phyloP scores from a whole-genome alignment of 2,888 invertebrate species.

The Pristionchus japonicus region DNA sequence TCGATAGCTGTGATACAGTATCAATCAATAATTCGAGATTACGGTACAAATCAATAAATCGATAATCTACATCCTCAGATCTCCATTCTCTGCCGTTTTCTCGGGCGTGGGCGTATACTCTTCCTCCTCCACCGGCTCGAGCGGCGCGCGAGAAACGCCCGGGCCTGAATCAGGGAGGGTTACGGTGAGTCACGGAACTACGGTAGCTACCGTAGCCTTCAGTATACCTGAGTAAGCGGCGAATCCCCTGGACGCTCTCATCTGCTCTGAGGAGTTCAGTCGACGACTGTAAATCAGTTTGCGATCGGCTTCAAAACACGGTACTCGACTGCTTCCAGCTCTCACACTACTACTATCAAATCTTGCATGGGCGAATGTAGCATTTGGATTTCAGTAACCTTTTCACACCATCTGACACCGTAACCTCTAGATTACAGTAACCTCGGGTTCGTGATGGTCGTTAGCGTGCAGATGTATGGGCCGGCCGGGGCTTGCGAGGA shows the following conservation, averaged over 20 bases:
- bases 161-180: neutral
- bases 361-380: too few species aligned
- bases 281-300: conserved; percentile 13
- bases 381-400: too few species aligned
- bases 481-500: conserved; percentile 17
- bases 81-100: conserved; percentile 40
- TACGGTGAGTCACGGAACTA: too few species aligned
- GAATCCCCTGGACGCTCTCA: conserved; percentile 43
- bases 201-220: neutral
- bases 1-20: neutral
- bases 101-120: conserved; percentile 28
- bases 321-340: neutral
- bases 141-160: neutral
- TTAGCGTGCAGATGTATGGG: conserved; percentile 34
- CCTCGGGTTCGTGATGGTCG: conserved; percentile 19
- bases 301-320: neutral
- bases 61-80: conserved; percentile 35
- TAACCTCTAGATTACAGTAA: neutral
- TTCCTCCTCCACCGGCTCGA: conserved; percentile 44
- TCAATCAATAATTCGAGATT: neutral
- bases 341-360: neutral
- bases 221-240: conserved; percentile 19
- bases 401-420: neutral
- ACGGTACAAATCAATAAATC: neutral
- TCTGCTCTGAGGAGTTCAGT: conserved; percentile 16